These are phyloP conservation scores for Melikaiella ostensackeni DNA, from an alignment of 2,888 invertebrate genomes.

Conservation along the genomic window DNA sequence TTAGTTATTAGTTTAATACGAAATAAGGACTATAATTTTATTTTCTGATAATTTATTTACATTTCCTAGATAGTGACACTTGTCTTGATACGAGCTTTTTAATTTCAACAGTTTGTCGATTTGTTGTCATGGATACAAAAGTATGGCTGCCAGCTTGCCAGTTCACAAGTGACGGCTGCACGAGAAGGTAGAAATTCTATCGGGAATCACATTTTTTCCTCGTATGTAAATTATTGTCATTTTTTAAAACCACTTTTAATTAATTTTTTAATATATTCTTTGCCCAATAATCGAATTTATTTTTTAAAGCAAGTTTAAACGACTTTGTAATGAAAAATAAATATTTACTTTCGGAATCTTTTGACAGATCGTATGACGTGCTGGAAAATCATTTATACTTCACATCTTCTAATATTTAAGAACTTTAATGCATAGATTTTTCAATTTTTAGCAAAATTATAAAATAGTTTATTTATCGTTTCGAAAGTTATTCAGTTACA, in stretches of 20 bases:
- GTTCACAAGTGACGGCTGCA: slow-evolving; percentile 67
- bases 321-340: not conserved
- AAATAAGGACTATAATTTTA: too few species aligned
- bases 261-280: not conserved
- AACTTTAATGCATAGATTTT: too few species aligned
- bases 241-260: not conserved
- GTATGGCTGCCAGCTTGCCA: slow-evolving; percentile 66
- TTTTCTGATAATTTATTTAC: not conserved
- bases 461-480: too few species aligned
- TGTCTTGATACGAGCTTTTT: slow-evolving; percentile 3
- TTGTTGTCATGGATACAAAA: slow-evolving; percentile 67
- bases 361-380: not conserved
- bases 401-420: too few species aligned
- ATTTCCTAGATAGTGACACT: too few species aligned
- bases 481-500: not conserved
- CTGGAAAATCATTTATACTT: not conserved
- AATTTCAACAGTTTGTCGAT: slow-evolving; percentile 58
- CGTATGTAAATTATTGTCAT: slow-evolving; percentile 18
- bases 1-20: too few species aligned
- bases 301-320: not conserved
- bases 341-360: not conserved
- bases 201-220: slow-evolving; percentile 20
- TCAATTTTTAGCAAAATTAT: too few species aligned
- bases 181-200: slow-evolving; percentile 53
- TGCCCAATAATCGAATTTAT: not conserved